Evolutionary conservation across 2,113 vertebrate genomes (phyloP), one percentile per base, ranked within the genome.

Genomic region (Myrmecophaga tridactyla): DNA sequence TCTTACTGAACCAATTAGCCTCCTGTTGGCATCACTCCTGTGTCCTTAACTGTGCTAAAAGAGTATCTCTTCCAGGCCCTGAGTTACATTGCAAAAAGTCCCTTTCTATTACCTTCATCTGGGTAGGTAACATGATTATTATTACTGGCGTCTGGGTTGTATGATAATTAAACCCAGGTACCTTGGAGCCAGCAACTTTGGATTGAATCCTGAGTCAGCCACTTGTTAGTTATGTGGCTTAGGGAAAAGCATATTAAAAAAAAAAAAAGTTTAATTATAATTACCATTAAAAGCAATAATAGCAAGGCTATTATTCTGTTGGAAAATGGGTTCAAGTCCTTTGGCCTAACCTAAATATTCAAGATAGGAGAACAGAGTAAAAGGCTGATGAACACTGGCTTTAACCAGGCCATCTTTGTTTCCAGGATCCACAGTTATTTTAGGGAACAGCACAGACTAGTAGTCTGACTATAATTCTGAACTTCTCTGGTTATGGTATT

Each of bases 31-130:
- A 46, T 72, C 86, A 77, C 53, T 86, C 39, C 41, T 86, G 27
- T 39, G 78, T 41, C 67, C 23, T 82, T 65, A 53, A n/a, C 12
- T 51, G 10, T 86, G 31, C 56, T 77, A 39, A 77, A 70, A 82
- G 93, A 95, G 9, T 46, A 58, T 76, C 31, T 56, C 51, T 88
- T 89, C 39, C 56, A 86, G 69, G 21, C 69, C 69, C 72, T 69
- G 51, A 77, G 21, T 39, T 88, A 29, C 0, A 4, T 83, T 73
- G 73, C 21, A n/a, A 27, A 80, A 84, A 70, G 39, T 7, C 14
- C n/a, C n/a, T 94, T 96, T 83, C 89, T 81, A 39, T 95, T 75
- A 80, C 25, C 58, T 86, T 75, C 48, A 63, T 27, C 36, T 48
- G 51, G 7, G 25, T 53, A 58, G 77, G 7, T 17, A 56, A 41